Evolutionary conservation across 2,113 vertebrate genomes (phyloP).

Genomic region (Todiramphus saurophagus): DNA sequence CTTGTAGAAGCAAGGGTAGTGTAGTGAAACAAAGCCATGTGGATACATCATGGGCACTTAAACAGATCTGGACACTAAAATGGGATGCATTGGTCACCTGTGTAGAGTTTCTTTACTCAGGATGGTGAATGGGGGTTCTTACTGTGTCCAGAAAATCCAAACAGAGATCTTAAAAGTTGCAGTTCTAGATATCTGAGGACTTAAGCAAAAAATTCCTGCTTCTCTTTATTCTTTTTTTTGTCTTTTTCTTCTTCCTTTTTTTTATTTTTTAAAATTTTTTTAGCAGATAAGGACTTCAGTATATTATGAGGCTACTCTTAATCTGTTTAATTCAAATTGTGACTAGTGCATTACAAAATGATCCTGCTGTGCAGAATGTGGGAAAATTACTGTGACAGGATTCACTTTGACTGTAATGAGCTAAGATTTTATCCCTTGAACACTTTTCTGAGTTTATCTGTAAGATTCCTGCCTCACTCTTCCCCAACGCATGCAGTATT

Average conservation of each 20-base stretch:
- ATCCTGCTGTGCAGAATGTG: neutral
- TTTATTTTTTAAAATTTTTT: neutral
- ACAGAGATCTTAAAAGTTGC: neutral
- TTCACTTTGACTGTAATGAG: neutral
- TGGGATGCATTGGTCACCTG: rapidly evolving
- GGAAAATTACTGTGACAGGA: neutral
- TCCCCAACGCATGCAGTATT: rapidly evolving
- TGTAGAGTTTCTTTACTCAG: neutral
- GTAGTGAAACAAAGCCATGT: neutral
- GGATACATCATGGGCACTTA: rapidly evolving
- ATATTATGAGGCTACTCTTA: neutral
- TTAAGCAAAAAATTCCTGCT: neutral
- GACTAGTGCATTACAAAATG: neutral
- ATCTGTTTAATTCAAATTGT: slow-evolving; percentile 30
- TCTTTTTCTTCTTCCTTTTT: too few relatives aligned
- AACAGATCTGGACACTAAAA: neutral
- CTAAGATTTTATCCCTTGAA: neutral
- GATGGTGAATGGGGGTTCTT: neutral
- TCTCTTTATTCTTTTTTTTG: neutral
- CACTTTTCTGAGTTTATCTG: neutral
- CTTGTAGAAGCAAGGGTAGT: neutral
- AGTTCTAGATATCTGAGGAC: neutral
- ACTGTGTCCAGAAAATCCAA: neutral
- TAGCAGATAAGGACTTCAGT: neutral
- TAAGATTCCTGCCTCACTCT: neutral